Evolutionary conservation across 1,140 invertebrate genomes (phyloP), one percentile per base, ranked within the genome.

Genomic region (Philotrypesis tridentata): DNA sequence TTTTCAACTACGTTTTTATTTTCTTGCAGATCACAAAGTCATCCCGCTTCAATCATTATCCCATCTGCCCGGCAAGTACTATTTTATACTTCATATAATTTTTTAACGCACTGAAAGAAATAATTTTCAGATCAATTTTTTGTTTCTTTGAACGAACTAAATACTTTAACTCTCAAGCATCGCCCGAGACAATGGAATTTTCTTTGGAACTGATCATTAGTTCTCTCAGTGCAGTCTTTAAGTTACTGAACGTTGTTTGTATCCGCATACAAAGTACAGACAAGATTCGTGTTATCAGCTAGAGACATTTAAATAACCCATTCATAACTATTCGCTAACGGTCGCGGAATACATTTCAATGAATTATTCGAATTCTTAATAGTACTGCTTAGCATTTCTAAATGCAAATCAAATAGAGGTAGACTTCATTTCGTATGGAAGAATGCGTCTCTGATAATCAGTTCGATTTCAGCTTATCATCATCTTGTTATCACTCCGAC

Each of bases 1-100:
- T 65, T 77, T 68, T 71, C 29, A 79, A 71, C 23, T 9, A 6
- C 70, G 43, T 60, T 79, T 79, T 71, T 71, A 79, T 71, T 25
- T 71, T 78, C 37, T 79, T 79, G 37, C 67, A 79, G 77, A 79
- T 61, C 60, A 71, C 1, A 4, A 73, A n/a, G 25, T 7, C 25
- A 76, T 17, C 17, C 9, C n/a, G n/a, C n/a, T n/a, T n/a, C 61
- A 37, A 14, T 55, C 8, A 40, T 55, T 40, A 17, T 70, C 21
- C 40, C 76, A 17, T 2, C 67, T 40, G 31, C 61, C 23, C 2
- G 67, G 67, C 48, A 79, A 71, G 77, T 79, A 79, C 48, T 8
- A 61, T 12, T 55, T 55, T 21, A 55, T 1, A 55, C 21, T 55
- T 14, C 5, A 43, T 43, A 43, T 43, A 6, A 55, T 55, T n/a